phyloP scores from a whole-genome alignment of 1,140 invertebrate species.

The Drosophila nasuta region DNA sequence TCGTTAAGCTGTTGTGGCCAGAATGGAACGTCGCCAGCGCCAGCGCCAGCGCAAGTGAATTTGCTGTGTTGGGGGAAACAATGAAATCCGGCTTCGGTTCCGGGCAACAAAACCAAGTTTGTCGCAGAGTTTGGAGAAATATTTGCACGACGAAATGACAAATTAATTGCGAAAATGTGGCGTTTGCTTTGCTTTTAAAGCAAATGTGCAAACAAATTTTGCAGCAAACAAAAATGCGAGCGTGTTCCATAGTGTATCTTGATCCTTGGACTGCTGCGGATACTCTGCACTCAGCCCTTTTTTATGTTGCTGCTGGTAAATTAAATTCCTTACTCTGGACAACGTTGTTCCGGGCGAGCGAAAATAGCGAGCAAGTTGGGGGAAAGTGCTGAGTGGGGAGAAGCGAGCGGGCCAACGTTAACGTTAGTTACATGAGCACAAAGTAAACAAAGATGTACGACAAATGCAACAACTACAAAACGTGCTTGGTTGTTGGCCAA shows the following conservation, averaged over 20 bases:
- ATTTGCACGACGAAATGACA: conserved; percentile 55
- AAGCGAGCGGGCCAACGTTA: conserved; percentile 35
- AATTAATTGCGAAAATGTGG: conserved; percentile 68
- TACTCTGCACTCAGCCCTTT: not conserved
- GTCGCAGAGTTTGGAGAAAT: conserved; percentile 26
- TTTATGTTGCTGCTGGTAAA: conserved; percentile 58
- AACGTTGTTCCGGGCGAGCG: conserved; percentile 8
- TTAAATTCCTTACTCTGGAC: conserved; percentile 64
- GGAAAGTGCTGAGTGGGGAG: not conserved
- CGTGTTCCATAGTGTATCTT: not conserved
- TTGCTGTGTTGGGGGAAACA: not conserved
- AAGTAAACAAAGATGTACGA: conserved; percentile 76
- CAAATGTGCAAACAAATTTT: conserved; percentile 65
- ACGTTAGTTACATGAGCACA: conserved; percentile 65
- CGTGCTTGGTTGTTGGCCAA: conserved; percentile 24
- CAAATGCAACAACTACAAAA: conserved; percentile 62
- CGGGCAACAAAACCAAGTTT: not conserved
- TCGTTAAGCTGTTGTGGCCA: conserved; percentile 22
- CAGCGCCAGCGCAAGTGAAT: not conserved
- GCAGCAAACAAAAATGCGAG: conserved; percentile 47
- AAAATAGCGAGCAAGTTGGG: not conserved
- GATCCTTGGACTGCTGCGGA: not conserved
- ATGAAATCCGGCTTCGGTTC: not conserved
- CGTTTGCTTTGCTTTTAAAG: conserved; percentile 28
- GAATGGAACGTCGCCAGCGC: not conserved